Conservation (phyloP, 2,113 vertebrate species). For the Hippopotamus amphibius region DNA sequence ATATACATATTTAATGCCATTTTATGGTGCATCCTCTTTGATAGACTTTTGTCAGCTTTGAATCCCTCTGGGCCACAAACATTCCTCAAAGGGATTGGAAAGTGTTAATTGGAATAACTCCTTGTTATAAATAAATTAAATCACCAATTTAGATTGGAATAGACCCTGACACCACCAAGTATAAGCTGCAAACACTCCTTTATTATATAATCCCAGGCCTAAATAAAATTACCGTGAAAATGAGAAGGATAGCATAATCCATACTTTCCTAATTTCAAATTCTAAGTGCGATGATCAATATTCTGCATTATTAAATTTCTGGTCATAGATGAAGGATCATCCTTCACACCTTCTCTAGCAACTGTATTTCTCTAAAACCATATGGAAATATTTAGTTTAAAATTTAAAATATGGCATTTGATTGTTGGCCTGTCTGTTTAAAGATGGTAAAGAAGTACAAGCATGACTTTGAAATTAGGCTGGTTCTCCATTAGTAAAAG, state of each 20-base stretch:
- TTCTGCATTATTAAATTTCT: slow-evolving; percentile 15
- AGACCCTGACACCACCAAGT: not conserved
- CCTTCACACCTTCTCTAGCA: not conserved
- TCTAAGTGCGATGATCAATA: not conserved
- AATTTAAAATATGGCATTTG: not conserved
- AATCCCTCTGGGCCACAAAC: not conserved
- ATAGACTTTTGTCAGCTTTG: not conserved
- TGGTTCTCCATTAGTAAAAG: not conserved
- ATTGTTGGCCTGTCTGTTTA: not conserved
- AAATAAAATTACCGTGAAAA: slow-evolving; percentile 18
- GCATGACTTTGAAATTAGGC: not conserved
- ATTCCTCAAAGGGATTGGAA: not conserved
- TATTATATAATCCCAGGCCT: not conserved
- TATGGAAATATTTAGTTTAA: not conserved
- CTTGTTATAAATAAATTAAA: not conserved
- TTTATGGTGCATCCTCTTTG: not conserved
- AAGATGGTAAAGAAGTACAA: not conserved
- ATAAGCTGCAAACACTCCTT: not conserved
- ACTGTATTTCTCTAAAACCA: not conserved
- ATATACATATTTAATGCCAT: not conserved
- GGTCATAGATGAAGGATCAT: not conserved
- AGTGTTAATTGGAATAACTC: not conserved
- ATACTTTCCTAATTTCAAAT: not conserved
- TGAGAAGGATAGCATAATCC: not conserved
- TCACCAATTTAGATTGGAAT: not conserved